Base-by-base conservation (phyloP, 2,113 vertebrate species). In the Corythornis vintsioides region DNA sequence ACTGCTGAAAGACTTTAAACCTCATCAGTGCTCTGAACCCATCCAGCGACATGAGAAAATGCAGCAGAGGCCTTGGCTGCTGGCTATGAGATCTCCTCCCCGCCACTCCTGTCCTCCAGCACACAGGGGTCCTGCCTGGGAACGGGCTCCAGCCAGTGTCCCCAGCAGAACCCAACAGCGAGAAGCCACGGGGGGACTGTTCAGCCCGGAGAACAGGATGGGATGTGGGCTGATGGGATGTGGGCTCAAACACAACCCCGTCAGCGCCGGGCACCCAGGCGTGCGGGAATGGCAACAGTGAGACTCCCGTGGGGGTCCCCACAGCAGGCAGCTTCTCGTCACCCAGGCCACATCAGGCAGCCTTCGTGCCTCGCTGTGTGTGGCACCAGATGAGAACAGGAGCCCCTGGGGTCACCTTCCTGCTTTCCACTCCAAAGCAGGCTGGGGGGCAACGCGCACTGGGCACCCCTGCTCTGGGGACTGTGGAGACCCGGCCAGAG, bases 381-480 rank as follows among this genome's bases (percentile, higher is more conserved):
- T 31, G 9, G 19, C 13, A 0, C 42, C 1, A 42, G 6, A 7
- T 6, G 1, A 3, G 7, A 52, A 25, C 1, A 5, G 31, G 19
- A 66, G 47, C 4, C 52, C 38, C 3, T 11, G 40, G 60, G 28
- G 33, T 22, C 50, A 6, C 15, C 10, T 29, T 9, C 42, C 65
- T 6, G 7, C 26, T 53, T 22, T 8, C 5, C 7, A 7, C 6
- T 17, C 29, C 45, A 22, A 14, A 57, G 43, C 3, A 80, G 10
- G 16, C 57, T 2, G 11, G 17, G 6, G n/a, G 61, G 38, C 20
- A 16, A 28, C 0, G 0, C 0, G 3, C 7, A 24, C 12, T 15
- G 8, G 56, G 15, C 31, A 2, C 40, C 15, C 26, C 4, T 26
- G 42, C 61, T 75, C 65, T 7, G 20, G 28, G 24, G 26, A 22